Evolutionary conservation across 2,888 invertebrate genomes (phyloP).

Genomic region (Drosophila putrida): DNA sequence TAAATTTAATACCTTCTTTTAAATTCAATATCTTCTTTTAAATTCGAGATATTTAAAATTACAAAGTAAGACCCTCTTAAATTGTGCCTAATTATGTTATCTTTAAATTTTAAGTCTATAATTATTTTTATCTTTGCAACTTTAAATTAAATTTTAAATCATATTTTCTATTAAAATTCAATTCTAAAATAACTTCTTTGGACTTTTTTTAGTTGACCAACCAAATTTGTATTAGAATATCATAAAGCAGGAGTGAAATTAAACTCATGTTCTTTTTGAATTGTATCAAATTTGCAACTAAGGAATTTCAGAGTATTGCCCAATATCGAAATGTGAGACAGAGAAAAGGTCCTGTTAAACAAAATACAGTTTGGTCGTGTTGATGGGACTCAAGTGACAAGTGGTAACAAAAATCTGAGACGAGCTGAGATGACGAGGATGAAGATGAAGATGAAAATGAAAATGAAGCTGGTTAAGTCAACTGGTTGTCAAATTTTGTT

Average conservation of each 20-base stretch:
- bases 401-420: neutral
- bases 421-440: neutral
- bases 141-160: too few species aligned
- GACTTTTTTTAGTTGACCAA: too few species aligned
- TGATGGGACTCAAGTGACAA: neutral
- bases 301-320: neutral
- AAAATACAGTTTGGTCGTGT: neutral
- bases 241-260: neutral
- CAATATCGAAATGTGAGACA: neutral
- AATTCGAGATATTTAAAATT: neutral
- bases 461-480: constrained; percentile 25
- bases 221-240: neutral
- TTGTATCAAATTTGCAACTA: neutral
- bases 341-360: neutral
- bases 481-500: constrained; percentile 69
- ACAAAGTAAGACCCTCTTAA: neutral
- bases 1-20: too few species aligned
- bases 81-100: too few species aligned
- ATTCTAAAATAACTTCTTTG: too few species aligned
- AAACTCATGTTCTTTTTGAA: neutral
- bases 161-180: too few species aligned
- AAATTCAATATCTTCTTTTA: too few species aligned
- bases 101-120: too few species aligned
- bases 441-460: neutral
- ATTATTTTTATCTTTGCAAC: too few species aligned